Evolutionary conservation across 2,797 vertebrate species (phyloP).

Genomic region (Discoglossus pictus): DNA sequence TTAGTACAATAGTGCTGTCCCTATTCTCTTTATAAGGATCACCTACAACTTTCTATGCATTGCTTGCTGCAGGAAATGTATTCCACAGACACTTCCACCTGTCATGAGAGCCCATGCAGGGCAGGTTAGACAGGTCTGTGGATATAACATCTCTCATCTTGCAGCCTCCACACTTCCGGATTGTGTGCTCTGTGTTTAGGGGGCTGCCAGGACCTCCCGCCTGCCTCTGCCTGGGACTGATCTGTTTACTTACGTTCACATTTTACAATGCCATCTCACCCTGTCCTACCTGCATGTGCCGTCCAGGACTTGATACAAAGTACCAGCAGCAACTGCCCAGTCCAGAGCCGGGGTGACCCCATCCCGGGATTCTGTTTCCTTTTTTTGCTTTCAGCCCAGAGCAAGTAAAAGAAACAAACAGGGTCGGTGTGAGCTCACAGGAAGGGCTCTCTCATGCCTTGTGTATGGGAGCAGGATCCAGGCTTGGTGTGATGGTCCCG

Average conservation of each 20-base stretch:
- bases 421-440: background rate
- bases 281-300: slow-evolving; percentile 7
- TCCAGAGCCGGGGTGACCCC: background rate
- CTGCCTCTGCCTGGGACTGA: background rate
- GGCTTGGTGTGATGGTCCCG: rapidly evolving
- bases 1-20: too few species aligned
- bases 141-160: background rate
- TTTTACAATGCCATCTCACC: too few species aligned
- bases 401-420: background rate
- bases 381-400: too few species aligned
- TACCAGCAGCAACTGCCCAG: background rate
- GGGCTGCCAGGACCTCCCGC: background rate
- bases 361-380: background rate
- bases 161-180: slow-evolving; percentile 15
- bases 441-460: background rate
- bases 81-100: too few species aligned
- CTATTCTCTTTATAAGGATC: too few species aligned
- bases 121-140: slow-evolving; percentile 1
- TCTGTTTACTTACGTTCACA: too few species aligned
- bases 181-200: background rate
- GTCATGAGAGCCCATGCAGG: too few species aligned
- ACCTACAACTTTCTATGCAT: too few species aligned
- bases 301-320: background rate
- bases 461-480: background rate
- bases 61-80: too few species aligned